Base-by-base conservation (phyloP, 2,113 vertebrate genomes). In the Festucalex cinctus region DNA sequence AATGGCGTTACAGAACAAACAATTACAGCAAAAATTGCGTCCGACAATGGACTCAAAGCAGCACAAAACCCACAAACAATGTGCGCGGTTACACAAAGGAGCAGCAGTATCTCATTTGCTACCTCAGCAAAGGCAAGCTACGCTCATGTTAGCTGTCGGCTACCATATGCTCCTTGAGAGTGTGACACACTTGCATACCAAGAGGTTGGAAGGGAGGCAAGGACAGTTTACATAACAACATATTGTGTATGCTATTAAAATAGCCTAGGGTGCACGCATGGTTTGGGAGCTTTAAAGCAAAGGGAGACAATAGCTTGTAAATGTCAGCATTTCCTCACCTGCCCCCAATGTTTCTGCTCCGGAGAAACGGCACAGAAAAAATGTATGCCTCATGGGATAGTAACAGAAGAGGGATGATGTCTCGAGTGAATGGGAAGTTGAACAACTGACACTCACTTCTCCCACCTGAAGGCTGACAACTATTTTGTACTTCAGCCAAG, bases 81-180 rank as follows among this genome's bases (percentile, higher is more conserved):
- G 37, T 12, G 37, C 28, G 4, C 28, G 28, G 28, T 4, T 32
- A 32, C 28, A 32, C 28, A 26, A 26, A 5, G 28, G 39, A 41
- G 41, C 62, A 64, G 35, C 39, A n/a, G 56, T 22, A 36, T n/a
- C 19, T 59, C 41, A 32, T 51, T n/a, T 58, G 68, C 53, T 48
- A 65, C 62, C 44, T 20, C 35, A 71, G 63, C 6, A 73, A 39
- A 24, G 63, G 17, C 39, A 37, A 36, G 59, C 68, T 35, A 5
- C 3, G 19, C 64, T 81, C 62, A 56, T 77, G 75, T 80, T 78
- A 76, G 75, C 71, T 82, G 82, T 77, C 76, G 66, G 66, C 58
- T 2, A 26, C 60, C 79, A 71, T 71, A 85, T 79, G 77, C 57
- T 79, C 56, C 43, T 68, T 57, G 22, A 19, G 37, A 41, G 26